Evolutionary conservation across 2,797 vertebrate species (phyloP).

Genomic region (Octomys mimax): DNA sequence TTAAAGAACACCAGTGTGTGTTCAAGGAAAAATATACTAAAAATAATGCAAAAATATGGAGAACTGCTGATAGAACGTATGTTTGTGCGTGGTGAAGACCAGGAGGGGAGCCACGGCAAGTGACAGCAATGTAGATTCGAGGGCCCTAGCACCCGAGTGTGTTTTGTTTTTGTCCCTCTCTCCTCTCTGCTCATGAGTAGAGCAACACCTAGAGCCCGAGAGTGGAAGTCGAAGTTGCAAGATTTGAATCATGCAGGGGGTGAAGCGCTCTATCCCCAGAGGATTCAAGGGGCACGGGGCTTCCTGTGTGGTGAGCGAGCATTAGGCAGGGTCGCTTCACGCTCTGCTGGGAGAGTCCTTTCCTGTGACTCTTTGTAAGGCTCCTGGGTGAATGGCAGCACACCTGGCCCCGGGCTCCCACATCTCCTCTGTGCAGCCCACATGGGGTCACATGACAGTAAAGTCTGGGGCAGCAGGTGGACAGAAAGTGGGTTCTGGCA

Average conservation of each 20-base stretch:
- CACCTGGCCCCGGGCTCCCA: background rate
- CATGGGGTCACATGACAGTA: background rate
- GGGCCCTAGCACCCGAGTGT: background rate
- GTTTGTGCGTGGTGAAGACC: too few species aligned
- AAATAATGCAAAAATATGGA: background rate
- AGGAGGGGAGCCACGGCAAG: too few species aligned
- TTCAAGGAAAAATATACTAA: background rate
- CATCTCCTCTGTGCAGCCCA: too few species aligned
- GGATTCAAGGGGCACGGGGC: background rate
- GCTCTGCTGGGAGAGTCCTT: background rate
- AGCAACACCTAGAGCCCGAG: background rate
- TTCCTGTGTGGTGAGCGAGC: background rate
- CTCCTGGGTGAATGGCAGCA: background rate
- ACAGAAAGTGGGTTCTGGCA: background rate
- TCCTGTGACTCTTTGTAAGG: background rate
- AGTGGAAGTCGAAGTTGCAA: background rate
- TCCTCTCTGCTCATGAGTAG: background rate
- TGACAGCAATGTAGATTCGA: fast-evolving
- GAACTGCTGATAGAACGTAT: background rate
- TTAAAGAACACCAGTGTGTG: background rate
- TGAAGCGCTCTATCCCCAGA: background rate
- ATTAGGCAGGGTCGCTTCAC: background rate
- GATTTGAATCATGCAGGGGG: background rate
- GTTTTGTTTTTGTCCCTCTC: background rate
- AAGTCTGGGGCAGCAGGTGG: background rate